Base-by-base conservation (phyloP, 2,888 invertebrate genomes). In the Metopia argyrocephala region DNA sequence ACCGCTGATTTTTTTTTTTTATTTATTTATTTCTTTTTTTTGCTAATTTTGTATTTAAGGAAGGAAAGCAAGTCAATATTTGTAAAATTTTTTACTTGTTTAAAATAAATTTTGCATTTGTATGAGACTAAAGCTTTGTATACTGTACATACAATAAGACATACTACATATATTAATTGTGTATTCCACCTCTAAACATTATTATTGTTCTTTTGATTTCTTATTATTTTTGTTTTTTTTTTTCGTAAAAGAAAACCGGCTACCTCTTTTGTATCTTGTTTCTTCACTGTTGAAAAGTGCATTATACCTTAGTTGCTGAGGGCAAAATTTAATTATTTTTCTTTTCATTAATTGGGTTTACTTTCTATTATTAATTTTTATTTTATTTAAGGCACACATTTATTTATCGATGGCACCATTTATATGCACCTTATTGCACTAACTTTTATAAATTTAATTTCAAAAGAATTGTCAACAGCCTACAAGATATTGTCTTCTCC, bases 221-320 rank as follows among this genome's bases (percentile, higher is more conserved):
- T 5, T 56, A 7, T 27, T 56, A 18, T 27, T 27, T n/a, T 56
- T 56, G 18, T 5, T 23, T 20, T 15, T 54, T 27, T 52, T 64
- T 20, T 20, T 62, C 2, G 18, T 65, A 18, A 73, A 62, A 71
- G 27, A 50, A 56, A 69, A 78, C 78, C 78, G 50, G 81, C 81
- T 81, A 81, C 81, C 81, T 81, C 81, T 81, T 81, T 79, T 76
- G 73, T 69, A 23, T 25, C 52, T 31, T 54, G 56, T 23, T 56
- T n/a, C 45, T 70, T 76, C 66, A 76, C 66, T 66, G 66, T 69
- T 68, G 57, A 48, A 69, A 45, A n/a, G n/a, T n/a, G n/a, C n/a
- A n/a, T n/a, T n/a, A n/a, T n/a, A n/a, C n/a, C n/a, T n/a, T n/a
- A n/a, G n/a, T n/a, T n/a, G n/a, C n/a, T n/a, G n/a, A n/a, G 61